Evolutionary conservation across 2,888 invertebrate species (phyloP).

Genomic region (Netelia fuscicornis): DNA sequence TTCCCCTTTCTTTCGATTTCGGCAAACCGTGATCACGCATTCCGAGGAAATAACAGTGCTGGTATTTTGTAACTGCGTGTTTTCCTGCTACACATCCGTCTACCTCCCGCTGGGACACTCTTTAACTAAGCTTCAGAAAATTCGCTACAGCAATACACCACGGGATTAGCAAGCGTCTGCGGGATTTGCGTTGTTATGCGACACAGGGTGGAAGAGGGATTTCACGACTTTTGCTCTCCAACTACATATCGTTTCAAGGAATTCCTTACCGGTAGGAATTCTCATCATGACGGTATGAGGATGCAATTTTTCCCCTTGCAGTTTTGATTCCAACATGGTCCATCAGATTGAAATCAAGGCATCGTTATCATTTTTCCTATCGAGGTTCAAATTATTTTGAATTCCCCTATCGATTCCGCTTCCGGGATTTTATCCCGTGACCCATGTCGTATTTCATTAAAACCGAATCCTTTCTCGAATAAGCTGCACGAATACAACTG

Average conservation of each 20-base stretch:
- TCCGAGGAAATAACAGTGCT: conserved; percentile 14
- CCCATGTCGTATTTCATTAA: too few species aligned
- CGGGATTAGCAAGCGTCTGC: conserved; percentile 12
- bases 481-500: too few species aligned
- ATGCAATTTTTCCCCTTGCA: too few species aligned
- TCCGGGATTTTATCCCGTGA: too few species aligned
- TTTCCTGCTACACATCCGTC: conserved; percentile 49
- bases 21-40: not conserved
- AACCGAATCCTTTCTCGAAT: too few species aligned
- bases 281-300: too few species aligned
- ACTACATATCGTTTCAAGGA: not conserved
- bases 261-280: not conserved
- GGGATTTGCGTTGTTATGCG: conserved; percentile 35
- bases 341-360: too few species aligned
- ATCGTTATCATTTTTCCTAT: too few species aligned
- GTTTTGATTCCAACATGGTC: too few species aligned
- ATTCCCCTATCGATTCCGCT: too few species aligned
- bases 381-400: too few species aligned
- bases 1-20: not conserved
- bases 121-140: conserved; percentile 50
- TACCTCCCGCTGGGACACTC: conserved; percentile 56
- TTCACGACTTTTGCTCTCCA: not conserved
- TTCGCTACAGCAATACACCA: conserved; percentile 7
- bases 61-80: conserved; percentile 35
- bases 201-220: not conserved